Percentiles rank a stretch among this genome's conserved stretches.
phyloP scores from a whole-genome alignment of 2,888 invertebrate species.

The Parascotia fuliginaria region DNA sequence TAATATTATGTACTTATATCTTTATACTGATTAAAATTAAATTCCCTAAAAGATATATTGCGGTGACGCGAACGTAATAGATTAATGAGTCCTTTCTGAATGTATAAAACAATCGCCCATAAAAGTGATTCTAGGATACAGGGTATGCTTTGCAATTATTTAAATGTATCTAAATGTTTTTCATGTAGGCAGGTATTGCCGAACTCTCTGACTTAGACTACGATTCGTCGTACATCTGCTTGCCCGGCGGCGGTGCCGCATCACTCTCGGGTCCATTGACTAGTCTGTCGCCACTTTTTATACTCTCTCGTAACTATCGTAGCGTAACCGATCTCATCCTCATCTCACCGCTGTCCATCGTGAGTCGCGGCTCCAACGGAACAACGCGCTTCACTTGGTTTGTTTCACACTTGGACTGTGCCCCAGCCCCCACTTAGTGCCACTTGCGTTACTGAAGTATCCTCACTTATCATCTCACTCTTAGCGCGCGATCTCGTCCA shows the following conservation, averaged over 20 bases:
- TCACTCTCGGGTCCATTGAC: slow-evolving; percentile 75
- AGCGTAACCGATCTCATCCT: slow-evolving; percentile 69
- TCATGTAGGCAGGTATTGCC: slow-evolving; percentile 79
- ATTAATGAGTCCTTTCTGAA: slow-evolving; percentile 81
- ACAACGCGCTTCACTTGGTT: slow-evolving; percentile 64
- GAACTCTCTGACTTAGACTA: slow-evolving; percentile 61
- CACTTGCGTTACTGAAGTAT: slow-evolving; percentile 63
- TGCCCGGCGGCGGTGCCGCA: slow-evolving; percentile 62
- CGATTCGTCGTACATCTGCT: slow-evolving; percentile 58
- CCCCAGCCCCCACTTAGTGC: slow-evolving; percentile 49
- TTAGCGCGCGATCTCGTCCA: slow-evolving; percentile 28
- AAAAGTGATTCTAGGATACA: slow-evolving; percentile 95
- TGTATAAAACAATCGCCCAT: slow-evolving; percentile 86
- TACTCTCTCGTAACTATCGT: slow-evolving; percentile 76
- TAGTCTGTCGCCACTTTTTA: slow-evolving; percentile 82
- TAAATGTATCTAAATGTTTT: slow-evolving; percentile 88
- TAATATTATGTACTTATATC: slow-evolving; percentile 77
- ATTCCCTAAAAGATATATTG: slow-evolving; percentile 75
- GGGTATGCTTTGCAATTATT: slow-evolving; percentile 97
- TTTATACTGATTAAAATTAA: slow-evolving; percentile 79
- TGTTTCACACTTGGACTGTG: slow-evolving; percentile 42
- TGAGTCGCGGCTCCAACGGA: slow-evolving; percentile 47
- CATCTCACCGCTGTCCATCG: slow-evolving; percentile 54
- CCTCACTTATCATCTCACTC: slow-evolving; percentile 66
- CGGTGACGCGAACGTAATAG: slow-evolving; percentile 79